Conservation (phyloP, 2,888 invertebrate species). For the Bombyx huttoni region DNA sequence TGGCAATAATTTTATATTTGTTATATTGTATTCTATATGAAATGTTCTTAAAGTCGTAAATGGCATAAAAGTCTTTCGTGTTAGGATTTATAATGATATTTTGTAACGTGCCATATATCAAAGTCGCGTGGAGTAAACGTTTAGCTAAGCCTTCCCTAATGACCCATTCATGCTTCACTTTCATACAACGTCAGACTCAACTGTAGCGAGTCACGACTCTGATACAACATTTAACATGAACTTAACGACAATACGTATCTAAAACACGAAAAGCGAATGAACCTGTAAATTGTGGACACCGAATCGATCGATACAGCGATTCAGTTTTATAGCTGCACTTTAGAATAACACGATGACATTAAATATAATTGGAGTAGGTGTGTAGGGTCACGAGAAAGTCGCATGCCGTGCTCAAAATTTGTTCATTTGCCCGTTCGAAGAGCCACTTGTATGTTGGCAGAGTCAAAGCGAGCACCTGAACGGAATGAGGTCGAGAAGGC, state of each 20-base stretch:
- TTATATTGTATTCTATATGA: neutral
- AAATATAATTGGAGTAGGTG: neutral
- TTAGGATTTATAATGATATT: neutral
- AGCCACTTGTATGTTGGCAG: constrained; percentile 13
- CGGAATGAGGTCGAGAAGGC: constrained; percentile 36
- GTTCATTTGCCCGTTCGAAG: constrained; percentile 27
- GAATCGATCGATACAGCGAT: neutral
- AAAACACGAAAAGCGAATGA: neutral
- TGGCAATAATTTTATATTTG: neutral
- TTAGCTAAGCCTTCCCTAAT: constrained; percentile 10
- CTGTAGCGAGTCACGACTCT: neutral
- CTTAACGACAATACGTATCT: neutral
- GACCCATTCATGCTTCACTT: constrained; percentile 5
- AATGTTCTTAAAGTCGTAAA: neutral
- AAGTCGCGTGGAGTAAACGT: constrained; percentile 2
- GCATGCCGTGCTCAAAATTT: constrained; percentile 31
- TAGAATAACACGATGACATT: neutral
- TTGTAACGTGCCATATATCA: neutral
- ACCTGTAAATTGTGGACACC: neutral
- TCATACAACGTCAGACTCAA: neutral
- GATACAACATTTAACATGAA: neutral
- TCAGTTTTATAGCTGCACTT: neutral
- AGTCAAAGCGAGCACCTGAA: constrained; percentile 25
- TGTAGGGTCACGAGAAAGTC: constrained; percentile 28
- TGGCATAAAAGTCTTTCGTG: neutral